Evolutionary conservation across 2,113 vertebrate species (phyloP).

Genomic region (Pseudorasbora parva): DNA sequence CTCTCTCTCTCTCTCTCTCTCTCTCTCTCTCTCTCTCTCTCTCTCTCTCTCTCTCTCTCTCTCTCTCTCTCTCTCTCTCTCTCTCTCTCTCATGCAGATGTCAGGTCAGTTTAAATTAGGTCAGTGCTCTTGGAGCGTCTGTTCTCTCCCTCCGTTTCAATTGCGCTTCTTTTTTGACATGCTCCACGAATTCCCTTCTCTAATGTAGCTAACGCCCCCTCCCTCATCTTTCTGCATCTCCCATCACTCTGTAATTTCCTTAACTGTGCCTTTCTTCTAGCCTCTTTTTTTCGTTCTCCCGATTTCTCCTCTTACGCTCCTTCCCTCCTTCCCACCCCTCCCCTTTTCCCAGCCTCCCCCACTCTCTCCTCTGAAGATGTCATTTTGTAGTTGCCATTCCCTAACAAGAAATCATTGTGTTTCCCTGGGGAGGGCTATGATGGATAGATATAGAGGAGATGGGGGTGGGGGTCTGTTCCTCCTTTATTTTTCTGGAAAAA

Average conservation of each 20-base stretch:
- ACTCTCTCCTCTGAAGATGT: constrained; percentile 70
- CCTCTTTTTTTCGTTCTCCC: constrained; percentile 30
- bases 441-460: constrained; percentile 66
- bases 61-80: constrained; percentile 46
- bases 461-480: constrained; percentile 50
- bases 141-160: constrained; percentile 29
- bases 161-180: constrained; percentile 53
- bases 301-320: constrained; percentile 31
- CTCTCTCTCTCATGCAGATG: constrained; percentile 67
- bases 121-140: constrained; percentile 63
- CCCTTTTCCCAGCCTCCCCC: constrained; percentile 32
- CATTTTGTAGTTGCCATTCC: constrained; percentile 78
- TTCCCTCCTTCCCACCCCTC: background rate
- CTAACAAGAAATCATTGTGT: constrained; percentile 82
- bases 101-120: constrained; percentile 83
- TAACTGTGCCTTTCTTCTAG: constrained; percentile 56
- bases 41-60: constrained; percentile 53
- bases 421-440: constrained; percentile 68
- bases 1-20: constrained; percentile 46
- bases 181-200: constrained; percentile 62
- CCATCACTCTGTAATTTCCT: constrained; percentile 50
- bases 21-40: constrained; percentile 53
- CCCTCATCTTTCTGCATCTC: constrained; percentile 63
- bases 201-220: constrained; percentile 44
- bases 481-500: background rate